Evolutionary conservation across 2,797 vertebrate genomes (phyloP).

Genomic region (Amblyraja radiata): DNA sequence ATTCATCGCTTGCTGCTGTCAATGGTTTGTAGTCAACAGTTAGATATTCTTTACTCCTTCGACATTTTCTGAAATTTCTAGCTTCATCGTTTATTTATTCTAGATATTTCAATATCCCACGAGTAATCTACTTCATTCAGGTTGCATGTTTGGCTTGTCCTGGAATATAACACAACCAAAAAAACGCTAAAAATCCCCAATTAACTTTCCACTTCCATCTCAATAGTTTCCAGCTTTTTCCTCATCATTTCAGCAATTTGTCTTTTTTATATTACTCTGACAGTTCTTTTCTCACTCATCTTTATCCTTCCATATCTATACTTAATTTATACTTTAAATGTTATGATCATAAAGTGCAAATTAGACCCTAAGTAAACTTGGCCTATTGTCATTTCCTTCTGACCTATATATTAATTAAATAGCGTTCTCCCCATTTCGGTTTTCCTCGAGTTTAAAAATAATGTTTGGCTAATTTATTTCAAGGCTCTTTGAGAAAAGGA

Average conservation of each 20-base stretch:
- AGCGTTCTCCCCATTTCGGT: not conserved
- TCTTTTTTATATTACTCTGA: not conserved
- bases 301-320: not conserved
- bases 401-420: not conserved
- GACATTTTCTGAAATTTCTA: not conserved
- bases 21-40: not conserved
- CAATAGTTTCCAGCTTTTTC: not conserved
- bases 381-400: not conserved
- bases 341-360: not conserved
- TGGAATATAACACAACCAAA: not conserved
- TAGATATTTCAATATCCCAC: not conserved
- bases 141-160: not conserved
- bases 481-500: not conserved
- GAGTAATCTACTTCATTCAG: not conserved
- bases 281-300: not conserved
- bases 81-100: not conserved
- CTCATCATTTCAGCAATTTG: not conserved
- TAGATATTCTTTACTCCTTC: not conserved
- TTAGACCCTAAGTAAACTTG: not conserved
- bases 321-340: not conserved
- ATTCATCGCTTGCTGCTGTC: not conserved
- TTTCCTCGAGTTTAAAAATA: not conserved
- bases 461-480: no score
- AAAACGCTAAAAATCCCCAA: not conserved
- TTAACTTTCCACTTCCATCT: not conserved